Percentiles rank a stretch among this genome's conserved stretches.
Conservation (phyloP, 2,888 invertebrate species). For the Erynnis tages region DNA sequence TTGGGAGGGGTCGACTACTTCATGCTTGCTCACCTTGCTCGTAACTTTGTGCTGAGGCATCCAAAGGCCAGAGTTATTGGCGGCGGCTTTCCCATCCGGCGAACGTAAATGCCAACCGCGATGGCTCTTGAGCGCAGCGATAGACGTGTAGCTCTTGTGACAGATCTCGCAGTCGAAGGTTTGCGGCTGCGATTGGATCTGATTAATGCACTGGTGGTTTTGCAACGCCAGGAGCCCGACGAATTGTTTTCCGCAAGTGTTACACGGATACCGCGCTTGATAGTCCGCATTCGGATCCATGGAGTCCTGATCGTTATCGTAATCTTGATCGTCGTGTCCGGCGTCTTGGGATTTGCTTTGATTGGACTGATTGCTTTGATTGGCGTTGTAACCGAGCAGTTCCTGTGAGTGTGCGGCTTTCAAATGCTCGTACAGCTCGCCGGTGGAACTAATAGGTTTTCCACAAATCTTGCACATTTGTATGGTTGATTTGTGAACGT, state of each 20-base stretch:
- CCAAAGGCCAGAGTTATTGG: slow-evolving; percentile 76
- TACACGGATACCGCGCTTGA: slow-evolving; percentile 78
- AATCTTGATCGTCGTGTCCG: slow-evolving; percentile 58
- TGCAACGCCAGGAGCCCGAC: slow-evolving; percentile 76
- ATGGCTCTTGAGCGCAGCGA: slow-evolving; percentile 84
- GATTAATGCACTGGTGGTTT: slow-evolving; percentile 79
- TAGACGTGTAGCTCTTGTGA: slow-evolving; percentile 84
- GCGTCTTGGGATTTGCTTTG: slow-evolving; percentile 60
- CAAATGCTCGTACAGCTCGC: slow-evolving; percentile 83
- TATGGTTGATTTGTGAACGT: slow-evolving; percentile 74
- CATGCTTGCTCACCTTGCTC: slow-evolving; percentile 75
- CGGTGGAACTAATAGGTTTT: slow-evolving; percentile 82
- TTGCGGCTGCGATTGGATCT: slow-evolving; percentile 55
- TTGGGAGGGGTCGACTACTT: slow-evolving; percentile 63
- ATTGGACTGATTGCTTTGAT: too few relatives aligned
- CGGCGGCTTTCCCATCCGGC: slow-evolving; percentile 77
- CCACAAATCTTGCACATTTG: slow-evolving; percentile 85
- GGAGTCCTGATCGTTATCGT: slow-evolving; percentile 63
- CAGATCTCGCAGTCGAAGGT: slow-evolving; percentile 84
- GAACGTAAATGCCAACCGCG: slow-evolving; percentile 85
- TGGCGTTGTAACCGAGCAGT: slow-evolving; percentile 71
- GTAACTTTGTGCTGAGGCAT: slow-evolving; percentile 80
- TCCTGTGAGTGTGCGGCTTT: slow-evolving; percentile 81
- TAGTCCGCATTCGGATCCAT: slow-evolving; percentile 67
- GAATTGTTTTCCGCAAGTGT: slow-evolving; percentile 79